These are phyloP conservation scores for Sitophilus oryzae DNA, from an alignment of 1,140 invertebrate species.

Conservation along the genomic window DNA sequence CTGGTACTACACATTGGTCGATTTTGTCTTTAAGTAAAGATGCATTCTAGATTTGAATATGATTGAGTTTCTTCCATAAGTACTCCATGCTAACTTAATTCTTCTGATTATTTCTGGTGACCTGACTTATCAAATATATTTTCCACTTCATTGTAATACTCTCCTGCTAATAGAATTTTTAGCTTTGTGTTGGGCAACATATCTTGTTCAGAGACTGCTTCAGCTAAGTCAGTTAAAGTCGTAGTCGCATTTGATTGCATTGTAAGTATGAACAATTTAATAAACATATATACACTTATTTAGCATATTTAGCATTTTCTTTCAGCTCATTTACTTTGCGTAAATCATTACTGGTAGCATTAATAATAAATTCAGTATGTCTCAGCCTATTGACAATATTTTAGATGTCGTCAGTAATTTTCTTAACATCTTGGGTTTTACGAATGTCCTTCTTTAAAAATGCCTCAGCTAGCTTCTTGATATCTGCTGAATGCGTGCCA, in stretches of 20 bases:
- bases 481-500: conserved; percentile 73
- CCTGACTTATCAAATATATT: conserved; percentile 53
- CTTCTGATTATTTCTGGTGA: neutral
- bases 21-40: too few species aligned
- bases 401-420: conserved; percentile 78
- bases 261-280: too few species aligned
- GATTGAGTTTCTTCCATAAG: too few species aligned
- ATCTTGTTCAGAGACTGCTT: conserved; percentile 60
- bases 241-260: conserved; percentile 48
- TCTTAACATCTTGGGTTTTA: conserved; percentile 72
- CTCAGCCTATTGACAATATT: conserved; percentile 77
- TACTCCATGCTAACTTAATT: too few species aligned
- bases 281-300: too few species aligned
- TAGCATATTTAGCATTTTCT: conserved; percentile 66
- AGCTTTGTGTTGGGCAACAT: conserved; percentile 70
- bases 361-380: conserved; percentile 84
- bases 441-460: conserved; percentile 52
- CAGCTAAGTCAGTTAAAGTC: conserved; percentile 54
- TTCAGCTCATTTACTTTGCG: conserved; percentile 68
- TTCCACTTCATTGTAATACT: conserved; percentile 70
- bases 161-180: conserved; percentile 72
- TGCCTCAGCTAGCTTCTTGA: conserved; percentile 69
- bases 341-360: conserved; percentile 75
- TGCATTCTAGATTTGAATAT: too few species aligned
- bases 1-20: too few species aligned